Evolutionary conservation across 1,140 invertebrate species (phyloP).

Genomic region (Lepidurus arcticus): DNA sequence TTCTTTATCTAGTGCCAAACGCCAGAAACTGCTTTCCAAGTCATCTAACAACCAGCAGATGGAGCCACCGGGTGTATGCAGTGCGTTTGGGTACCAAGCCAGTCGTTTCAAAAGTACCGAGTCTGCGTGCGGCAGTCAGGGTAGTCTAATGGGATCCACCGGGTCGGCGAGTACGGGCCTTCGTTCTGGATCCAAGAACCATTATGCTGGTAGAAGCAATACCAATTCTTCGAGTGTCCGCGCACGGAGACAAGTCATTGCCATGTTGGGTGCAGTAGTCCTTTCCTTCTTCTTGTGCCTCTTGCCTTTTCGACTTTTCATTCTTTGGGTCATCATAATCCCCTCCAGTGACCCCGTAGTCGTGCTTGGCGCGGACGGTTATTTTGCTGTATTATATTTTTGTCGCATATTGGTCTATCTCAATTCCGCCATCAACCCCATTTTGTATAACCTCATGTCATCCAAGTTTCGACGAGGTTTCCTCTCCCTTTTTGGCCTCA

Average conservation of each 20-base stretch:
- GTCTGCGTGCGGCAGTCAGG: background rate
- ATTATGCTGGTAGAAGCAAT: constrained; percentile 35
- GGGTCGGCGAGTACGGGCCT: background rate
- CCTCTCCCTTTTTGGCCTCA: constrained; percentile 55
- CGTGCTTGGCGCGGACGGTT: constrained; percentile 61
- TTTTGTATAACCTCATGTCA: constrained; percentile 52
- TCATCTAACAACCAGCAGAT: background rate
- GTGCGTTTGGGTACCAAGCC: background rate
- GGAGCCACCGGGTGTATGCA: background rate
- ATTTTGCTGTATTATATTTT: constrained; percentile 72
- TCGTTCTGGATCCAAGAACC: background rate
- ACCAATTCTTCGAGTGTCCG: constrained; percentile 38
- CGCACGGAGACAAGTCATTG: constrained; percentile 46
- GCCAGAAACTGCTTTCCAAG: background rate
- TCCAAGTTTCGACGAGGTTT: constrained; percentile 76
- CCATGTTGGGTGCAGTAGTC: constrained; percentile 76
- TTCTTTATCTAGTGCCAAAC: background rate
- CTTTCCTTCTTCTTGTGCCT: constrained; percentile 79
- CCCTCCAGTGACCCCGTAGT: constrained; percentile 49
- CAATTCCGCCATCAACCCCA: constrained; percentile 70
- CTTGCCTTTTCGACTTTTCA: constrained; percentile 75
- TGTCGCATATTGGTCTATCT: constrained; percentile 77
- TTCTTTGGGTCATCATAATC: constrained; percentile 52
- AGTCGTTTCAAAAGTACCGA: constrained; percentile 5
- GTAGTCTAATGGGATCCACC: background rate